Evolutionary conservation across 2,888 invertebrate species (phyloP).

Genomic region (Trichopoda pennipes): DNA sequence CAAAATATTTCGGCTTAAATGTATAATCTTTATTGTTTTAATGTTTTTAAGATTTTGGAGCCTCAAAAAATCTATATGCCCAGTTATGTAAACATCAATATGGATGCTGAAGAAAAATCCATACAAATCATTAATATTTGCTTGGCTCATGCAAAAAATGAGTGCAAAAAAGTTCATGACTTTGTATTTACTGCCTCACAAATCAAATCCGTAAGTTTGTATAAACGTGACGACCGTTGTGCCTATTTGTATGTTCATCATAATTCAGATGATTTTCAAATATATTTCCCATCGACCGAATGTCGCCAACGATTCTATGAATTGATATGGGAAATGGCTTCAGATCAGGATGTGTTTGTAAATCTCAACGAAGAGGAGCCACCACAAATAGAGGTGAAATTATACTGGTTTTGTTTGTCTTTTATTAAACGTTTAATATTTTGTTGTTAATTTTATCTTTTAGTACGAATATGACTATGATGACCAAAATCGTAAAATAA

Average conservation of each 20-base stretch:
- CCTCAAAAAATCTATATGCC: conserved; percentile 96
- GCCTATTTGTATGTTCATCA: conserved; percentile 98
- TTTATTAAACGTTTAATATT: neutral
- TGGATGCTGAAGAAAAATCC: conserved; percentile 95
- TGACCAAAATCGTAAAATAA: conserved; percentile 91
- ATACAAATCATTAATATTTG: conserved; percentile 94
- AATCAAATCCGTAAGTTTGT: conserved; percentile 86
- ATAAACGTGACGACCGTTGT: conserved; percentile 97
- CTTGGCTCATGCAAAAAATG: conserved; percentile 87
- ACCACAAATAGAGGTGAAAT: conserved; percentile 85
- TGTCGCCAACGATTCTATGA: conserved; percentile 93
- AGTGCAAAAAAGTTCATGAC: conserved; percentile 92
- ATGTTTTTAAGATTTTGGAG: conserved; percentile 86
- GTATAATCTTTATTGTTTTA: neutral
- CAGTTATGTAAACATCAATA: conserved; percentile 96
- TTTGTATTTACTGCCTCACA: conserved; percentile 94
- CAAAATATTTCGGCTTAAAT: neutral
- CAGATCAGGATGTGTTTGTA: conserved; percentile 90
- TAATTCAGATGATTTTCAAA: conserved; percentile 99
- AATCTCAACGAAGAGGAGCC: conserved; percentile 88
- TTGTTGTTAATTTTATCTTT: conserved; percentile 68
- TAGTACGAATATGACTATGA: conserved; percentile 97
- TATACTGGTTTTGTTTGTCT: neutral
- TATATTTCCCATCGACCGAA: conserved; percentile 95
- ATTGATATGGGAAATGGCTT: conserved; percentile 92